Evolutionary conservation across 2,888 invertebrate genomes (phyloP), one percentile per base, ranked within the genome.

Genomic region (Pachymerium ferrugineum): DNA sequence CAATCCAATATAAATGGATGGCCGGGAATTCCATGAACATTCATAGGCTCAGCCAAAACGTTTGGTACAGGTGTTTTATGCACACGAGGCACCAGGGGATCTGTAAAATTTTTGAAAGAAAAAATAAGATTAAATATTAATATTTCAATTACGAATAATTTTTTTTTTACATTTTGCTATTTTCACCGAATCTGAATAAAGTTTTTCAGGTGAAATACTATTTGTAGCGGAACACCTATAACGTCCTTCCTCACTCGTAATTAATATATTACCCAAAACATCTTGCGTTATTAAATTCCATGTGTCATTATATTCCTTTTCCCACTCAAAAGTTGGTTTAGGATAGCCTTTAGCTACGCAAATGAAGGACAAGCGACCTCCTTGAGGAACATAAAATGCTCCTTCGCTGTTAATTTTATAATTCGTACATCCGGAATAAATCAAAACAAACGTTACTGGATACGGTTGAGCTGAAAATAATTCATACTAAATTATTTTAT

Each of bases 341-440:
- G 62, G 62, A 25, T 62, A 62, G 8, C 62, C 62, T n/a, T 62
- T 62, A 10, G 62, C 62, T 12, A 62, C 62, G 28, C 62, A 62
- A 4, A 62, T 25, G 28, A 62, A 62, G 28, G 25, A 28, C 4
- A 62, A 12, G 3, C 14, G 25, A 25, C 62, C 10, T 3, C n/a
- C n/a, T n/a, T n/a, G 6, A 3, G 28, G 28, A 10, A 62, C 25
- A 6, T 25, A 10, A 62, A 25, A 62, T 25, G 3, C 62, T 1
- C 62, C 62, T 25, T 62, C 10, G 1, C 28, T 14, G 12, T 8
- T 62, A 12, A 62, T 62, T n/a, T 25, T n/a, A 25, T 2, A 8
- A 25, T 28, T 10, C 28, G 62, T 22, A 12, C 62, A 62, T 3
- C 62, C 62, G 28, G 28, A 3, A n/a, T 62, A 62, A 25, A 62